Evolutionary conservation across 2,113 vertebrate species (phyloP), one percentile per base, ranked within the genome.

Genomic region (Oncorhynchus keta): DNA sequence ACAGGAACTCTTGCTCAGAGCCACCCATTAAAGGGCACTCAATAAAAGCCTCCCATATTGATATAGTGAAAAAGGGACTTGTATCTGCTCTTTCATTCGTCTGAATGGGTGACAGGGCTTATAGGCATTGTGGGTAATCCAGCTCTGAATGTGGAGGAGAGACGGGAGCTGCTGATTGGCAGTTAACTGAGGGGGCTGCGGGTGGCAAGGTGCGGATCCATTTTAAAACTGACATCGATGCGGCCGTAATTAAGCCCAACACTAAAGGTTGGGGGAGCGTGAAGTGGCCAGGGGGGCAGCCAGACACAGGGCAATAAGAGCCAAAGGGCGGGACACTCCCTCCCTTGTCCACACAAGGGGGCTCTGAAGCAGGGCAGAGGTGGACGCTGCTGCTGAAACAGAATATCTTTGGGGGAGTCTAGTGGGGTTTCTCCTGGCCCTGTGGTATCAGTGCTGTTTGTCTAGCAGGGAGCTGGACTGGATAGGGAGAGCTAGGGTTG

Each of bases 161-260:
- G 83, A 81, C 77, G 67, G 78, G 79, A 85, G 77, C 83, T 66
- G 22, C 80, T 48, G 79, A 85, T 90, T 84, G 79, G 73, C 77
- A 79, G 74, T 28, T 49, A 65, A 61, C 83, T 76, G 72, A 70
- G 72, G 70, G 66, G 73, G 24, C 9, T 2, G 51, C 14, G 39
- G 76, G 70, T 68, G 75, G 32, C 76, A 55, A 73, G 70, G 79
- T 70, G 76, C 62, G 81, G 77, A 84, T 82, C 68, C 8, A 4
- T 75, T 83, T 39, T 85, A 57, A 73, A 73, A 81, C 70, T 79
- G 84, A 83, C 81, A 79, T 72, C 14, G 48, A 24, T 5, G 4
- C 72, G 75, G 59, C 77, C 65, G 81, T 76, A 89, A 87, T 80
- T 65, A 68, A 85, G 76, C 68, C 77, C 76, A 39, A 26, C 5